Evolutionary conservation across 2,888 invertebrate species (phyloP), one percentile per base, ranked within the genome.

Genomic region (Nowickia ferox): DNA sequence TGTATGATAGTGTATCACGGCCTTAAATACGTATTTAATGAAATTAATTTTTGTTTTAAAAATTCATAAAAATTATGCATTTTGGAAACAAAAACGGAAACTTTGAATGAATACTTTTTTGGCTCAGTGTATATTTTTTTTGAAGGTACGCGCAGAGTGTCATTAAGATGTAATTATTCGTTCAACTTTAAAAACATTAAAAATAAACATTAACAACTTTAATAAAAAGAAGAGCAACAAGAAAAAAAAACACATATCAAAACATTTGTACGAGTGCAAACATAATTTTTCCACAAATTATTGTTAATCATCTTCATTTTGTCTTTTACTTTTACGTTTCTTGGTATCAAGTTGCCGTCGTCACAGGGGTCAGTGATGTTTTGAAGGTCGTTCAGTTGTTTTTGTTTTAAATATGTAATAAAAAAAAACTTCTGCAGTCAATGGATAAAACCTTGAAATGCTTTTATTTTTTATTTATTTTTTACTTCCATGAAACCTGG

Each of bases 361-460:
- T 79, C 38, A 30, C 51, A 68, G 83, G 83, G 83, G 77, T 84
- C 83, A 84, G 44, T 72, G 77, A 77, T 72, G 77, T 78, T 78
- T 83, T 84, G 77, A 84, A 84, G 83, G 83, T 61, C 76, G 61
- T 81, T 51, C 22, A 13, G 51, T 42, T 57, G 46, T 57, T 55
- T 38, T 69, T 63, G 57, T 72, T 22, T 19, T 9, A 48, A 38
- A 40, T n/a, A n/a, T 42, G 19, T 1, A 40, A 63, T 51, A 30
- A 61, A 9, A 48, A 48, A 15, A 68, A 55, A 19, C 22, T 44
- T 57, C 69, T 53, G n/a, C 53, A 69, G 53, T 68, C 19, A 57
- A 66, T 80, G 72, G 42, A 57, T 46, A 66, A 75, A 74, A 81
- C 80, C 80, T 80, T 80, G 74, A 80, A 74, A 57, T 74, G 22